Conservation (phyloP, 2,797 vertebrate genomes). For the Danio jaintianensis region DNA sequence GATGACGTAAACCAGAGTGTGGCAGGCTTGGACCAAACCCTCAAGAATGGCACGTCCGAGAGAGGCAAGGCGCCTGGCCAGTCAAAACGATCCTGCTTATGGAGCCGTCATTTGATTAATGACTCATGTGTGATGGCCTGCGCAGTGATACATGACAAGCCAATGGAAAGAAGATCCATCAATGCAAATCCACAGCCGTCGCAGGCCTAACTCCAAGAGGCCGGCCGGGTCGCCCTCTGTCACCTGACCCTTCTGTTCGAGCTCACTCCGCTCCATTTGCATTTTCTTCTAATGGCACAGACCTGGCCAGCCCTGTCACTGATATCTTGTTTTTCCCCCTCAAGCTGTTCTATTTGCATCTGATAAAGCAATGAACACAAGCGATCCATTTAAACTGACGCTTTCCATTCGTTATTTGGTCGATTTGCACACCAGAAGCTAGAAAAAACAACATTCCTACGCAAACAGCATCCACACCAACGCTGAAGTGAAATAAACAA, state of each 20-base stretch:
- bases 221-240: constrained; percentile 69
- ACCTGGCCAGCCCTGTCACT: constrained; percentile 66
- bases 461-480: neutral
- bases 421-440: constrained; percentile 26
- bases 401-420: constrained; percentile 26
- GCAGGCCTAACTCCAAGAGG: constrained; percentile 64
- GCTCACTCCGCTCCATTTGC: constrained; percentile 73
- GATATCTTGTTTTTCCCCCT: constrained; percentile 63
- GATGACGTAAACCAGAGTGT: constrained; percentile 22
- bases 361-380: constrained; percentile 65
- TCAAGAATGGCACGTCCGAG: constrained; percentile 43
- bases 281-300: constrained; percentile 70
- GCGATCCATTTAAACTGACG: constrained; percentile 48
- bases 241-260: constrained; percentile 70
- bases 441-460: constrained; percentile 9
- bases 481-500: neutral
- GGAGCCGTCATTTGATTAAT: constrained; percentile 81
- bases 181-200: constrained; percentile 77
- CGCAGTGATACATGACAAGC: constrained; percentile 77
- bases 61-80: constrained; percentile 62
- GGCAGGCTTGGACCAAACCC: constrained; percentile 31
- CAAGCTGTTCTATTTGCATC: constrained; percentile 76
- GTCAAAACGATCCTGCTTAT: constrained; percentile 61
- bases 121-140: constrained; percentile 74
- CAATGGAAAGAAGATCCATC: constrained; percentile 82